These are phyloP conservation scores for Holothuria scabra DNA, from an alignment of 53 echinoderm and acorn worm genomes.

Conservation along the genomic window DNA sequence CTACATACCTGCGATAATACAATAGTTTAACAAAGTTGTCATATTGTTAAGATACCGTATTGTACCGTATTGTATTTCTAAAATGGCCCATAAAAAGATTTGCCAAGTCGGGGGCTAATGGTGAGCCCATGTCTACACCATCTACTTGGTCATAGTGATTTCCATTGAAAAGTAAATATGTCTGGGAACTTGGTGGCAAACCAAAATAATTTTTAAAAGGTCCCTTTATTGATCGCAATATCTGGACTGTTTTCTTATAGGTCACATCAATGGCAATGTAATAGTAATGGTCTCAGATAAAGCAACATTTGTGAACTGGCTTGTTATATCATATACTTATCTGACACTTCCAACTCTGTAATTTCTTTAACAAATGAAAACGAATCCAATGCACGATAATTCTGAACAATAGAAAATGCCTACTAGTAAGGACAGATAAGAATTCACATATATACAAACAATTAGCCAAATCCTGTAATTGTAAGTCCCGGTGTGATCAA, in stretches of 20 bases:
- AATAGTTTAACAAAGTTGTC: not conserved
- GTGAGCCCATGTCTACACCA: not conserved
- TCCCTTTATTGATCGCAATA: not conserved
- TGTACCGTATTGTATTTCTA: not conserved
- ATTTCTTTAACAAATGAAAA: too few species aligned
- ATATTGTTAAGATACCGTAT: not conserved
- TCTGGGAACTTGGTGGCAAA: constrained; percentile 19
- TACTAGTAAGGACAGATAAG: too few species aligned
- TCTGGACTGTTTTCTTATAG: not conserved
- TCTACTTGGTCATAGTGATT: constrained; percentile 5
- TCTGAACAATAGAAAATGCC: too few species aligned
- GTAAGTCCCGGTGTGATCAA: too few species aligned
- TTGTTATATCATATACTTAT: too few species aligned
- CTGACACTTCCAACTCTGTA: too few species aligned
- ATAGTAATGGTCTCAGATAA: too few species aligned
- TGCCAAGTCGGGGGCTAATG: constrained; percentile 1
- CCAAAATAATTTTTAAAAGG: not conserved
- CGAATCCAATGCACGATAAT: too few species aligned
- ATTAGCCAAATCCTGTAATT: too few species aligned
- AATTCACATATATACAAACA: too few species aligned
- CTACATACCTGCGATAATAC: not conserved
- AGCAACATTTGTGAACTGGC: too few species aligned
- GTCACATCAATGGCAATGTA: too few species aligned
- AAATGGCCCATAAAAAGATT: not conserved
- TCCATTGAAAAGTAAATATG: not conserved